phyloP scores from a whole-genome alignment of 92 coral and sea anemone species.

The Hydrozoanthus gracilis region DNA sequence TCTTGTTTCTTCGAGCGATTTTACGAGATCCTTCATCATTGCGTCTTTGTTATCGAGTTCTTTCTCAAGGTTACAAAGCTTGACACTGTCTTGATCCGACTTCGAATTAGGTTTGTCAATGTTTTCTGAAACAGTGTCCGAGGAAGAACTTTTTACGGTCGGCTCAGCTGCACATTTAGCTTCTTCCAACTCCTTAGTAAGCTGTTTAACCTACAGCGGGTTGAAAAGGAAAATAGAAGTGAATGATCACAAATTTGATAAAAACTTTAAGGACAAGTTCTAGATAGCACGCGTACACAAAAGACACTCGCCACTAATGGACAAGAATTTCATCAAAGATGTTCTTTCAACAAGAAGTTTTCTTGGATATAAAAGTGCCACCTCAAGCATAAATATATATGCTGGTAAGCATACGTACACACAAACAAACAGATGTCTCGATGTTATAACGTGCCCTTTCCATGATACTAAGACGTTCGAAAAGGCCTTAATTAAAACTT shows the following conservation, averaged over 20 bases:
- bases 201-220: conserved; percentile 13
- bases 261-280: neutral
- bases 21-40: conserved; percentile 70
- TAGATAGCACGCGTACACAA: neutral
- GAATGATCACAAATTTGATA: neutral
- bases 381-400: no score
- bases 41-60: conserved; percentile 59
- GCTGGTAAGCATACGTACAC: no score
- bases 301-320: no score
- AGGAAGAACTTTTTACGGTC: neutral
- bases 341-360: no score
- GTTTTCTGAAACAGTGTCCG: neutral
- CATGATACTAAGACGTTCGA: neutral
- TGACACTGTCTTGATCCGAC: conserved; percentile 22
- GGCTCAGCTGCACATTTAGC: conserved; percentile 22
- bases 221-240: neutral
- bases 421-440: no score
- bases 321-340: no score
- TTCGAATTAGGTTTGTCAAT: conserved; percentile 37
- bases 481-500: neutral
- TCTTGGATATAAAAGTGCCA: no score
- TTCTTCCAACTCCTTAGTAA: conserved; percentile 49
- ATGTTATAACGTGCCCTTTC: neutral
- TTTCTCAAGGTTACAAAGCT: conserved; percentile 37
- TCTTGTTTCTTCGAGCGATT: conserved; percentile 73